Percentiles rank a stretch among this genome's conserved stretches.
Evolutionary conservation across 2,797 vertebrate species (phyloP).

Genomic region (Sebastes itinus): DNA sequence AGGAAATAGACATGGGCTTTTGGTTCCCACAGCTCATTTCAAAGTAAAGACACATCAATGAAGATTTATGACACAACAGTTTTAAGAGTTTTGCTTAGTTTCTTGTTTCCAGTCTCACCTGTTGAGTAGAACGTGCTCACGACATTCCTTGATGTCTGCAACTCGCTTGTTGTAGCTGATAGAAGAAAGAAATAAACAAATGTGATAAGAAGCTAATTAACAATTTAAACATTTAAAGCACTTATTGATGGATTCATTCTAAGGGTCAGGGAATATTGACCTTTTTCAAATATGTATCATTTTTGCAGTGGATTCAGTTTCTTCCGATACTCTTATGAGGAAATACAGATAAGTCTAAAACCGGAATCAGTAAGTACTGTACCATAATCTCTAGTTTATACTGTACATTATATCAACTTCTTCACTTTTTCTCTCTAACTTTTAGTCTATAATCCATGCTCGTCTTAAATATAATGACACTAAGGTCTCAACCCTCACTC

Average conservation of each 20-base stretch:
- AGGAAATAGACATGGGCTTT: not conserved
- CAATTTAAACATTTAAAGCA: not conserved
- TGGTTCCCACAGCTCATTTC: slow-evolving; percentile 3
- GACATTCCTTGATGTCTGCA: slow-evolving; percentile 91
- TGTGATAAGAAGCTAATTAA: not conserved
- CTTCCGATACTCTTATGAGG: not conserved
- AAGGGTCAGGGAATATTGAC: not conserved
- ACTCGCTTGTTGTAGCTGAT: slow-evolving; percentile 88
- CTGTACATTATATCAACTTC: not conserved
- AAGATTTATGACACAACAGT: slow-evolving; percentile 4
- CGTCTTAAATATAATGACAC: not conserved
- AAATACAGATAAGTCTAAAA: not conserved
- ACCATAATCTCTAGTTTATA: not conserved
- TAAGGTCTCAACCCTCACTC: not conserved
- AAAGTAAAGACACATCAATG: not conserved
- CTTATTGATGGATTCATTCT: not conserved
- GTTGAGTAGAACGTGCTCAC: slow-evolving; percentile 83
- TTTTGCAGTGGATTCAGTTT: not conserved
- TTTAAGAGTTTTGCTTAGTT: not conserved
- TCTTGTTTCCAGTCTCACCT: slow-evolving; percentile 77
- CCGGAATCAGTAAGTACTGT: not conserved
- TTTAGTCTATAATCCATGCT: not conserved
- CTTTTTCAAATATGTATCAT: not conserved
- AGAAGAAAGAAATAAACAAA: not conserved
- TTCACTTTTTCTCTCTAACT: not conserved